phyloP scores from a whole-genome alignment of 1,140 invertebrate species.

The Drosophila orena region DNA sequence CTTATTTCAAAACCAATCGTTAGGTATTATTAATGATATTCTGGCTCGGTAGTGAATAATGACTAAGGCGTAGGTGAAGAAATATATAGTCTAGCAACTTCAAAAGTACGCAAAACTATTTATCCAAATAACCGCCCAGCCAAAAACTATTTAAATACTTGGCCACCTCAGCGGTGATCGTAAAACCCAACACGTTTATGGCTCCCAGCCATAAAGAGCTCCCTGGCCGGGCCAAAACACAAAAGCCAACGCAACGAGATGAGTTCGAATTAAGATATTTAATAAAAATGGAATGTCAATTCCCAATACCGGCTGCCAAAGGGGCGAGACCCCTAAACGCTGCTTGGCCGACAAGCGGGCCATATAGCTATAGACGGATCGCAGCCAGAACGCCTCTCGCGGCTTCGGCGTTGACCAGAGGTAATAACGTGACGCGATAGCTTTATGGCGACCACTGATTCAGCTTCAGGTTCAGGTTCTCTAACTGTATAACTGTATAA shows the following conservation, averaged over 20 bases:
- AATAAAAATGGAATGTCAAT: constrained; percentile 71
- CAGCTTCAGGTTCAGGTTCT: constrained; percentile 46
- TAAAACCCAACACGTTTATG: constrained; percentile 56
- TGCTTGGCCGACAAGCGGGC: constrained; percentile 49
- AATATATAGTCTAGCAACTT: neutral
- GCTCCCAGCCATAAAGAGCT: constrained; percentile 40
- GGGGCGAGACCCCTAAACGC: constrained; percentile 55
- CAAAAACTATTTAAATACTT: constrained; percentile 46
- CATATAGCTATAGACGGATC: constrained; percentile 27
- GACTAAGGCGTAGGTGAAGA: too few relatives aligned
- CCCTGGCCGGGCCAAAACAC: constrained; percentile 41
- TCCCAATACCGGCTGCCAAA: constrained; percentile 52
- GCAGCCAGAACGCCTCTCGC: constrained; percentile 30
- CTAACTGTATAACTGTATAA: constrained; percentile 80
- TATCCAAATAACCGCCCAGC: constrained; percentile 26
- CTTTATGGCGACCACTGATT: constrained; percentile 33
- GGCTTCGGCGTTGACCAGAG: constrained; percentile 25
- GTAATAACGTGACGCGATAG: constrained; percentile 18
- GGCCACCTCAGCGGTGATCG: constrained; percentile 31
- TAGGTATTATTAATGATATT: too few relatives aligned
- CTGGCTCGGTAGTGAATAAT: too few relatives aligned
- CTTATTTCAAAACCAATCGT: too few relatives aligned
- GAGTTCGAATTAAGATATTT: constrained; percentile 75
- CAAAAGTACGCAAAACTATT: constrained; percentile 24
- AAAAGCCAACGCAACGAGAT: constrained; percentile 69